Conservation (phyloP, 2,797 vertebrate species). For the Crocidura indochinensis region DNA sequence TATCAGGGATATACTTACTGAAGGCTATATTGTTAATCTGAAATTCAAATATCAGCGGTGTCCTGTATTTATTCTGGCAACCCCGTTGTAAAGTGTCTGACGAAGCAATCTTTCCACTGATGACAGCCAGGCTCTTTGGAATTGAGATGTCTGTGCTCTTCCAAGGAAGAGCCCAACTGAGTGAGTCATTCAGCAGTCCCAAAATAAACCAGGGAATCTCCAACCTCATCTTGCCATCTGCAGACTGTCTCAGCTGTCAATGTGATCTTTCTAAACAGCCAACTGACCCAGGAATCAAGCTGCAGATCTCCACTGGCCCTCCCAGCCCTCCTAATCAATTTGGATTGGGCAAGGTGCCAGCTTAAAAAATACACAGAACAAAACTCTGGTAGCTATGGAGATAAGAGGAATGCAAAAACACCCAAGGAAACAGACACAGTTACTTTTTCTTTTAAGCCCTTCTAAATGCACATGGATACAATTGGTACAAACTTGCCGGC, state of each 20-base stretch:
- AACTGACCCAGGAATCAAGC: conserved; percentile 74
- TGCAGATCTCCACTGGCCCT: conserved; percentile 76
- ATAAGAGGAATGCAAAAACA: conserved; percentile 80
- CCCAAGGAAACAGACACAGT: neutral
- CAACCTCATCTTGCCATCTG: conserved; percentile 87
- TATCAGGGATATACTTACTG: neutral
- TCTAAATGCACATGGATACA: neutral
- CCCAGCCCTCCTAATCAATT: conserved; percentile 79
- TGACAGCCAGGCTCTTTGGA: conserved; percentile 84
- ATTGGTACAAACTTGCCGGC: conserved; percentile 69
- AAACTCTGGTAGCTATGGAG: conserved; percentile 72
- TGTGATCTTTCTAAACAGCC: conserved; percentile 79
- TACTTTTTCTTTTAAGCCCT: conserved; percentile 73
- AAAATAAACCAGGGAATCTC: conserved; percentile 87
- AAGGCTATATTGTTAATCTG: conserved; percentile 14
- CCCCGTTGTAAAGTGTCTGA: conserved; percentile 60
- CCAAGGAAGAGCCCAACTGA: conserved; percentile 83
- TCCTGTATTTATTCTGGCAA: conserved; percentile 63
- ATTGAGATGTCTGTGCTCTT: conserved; percentile 81
- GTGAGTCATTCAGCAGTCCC: conserved; percentile 87
- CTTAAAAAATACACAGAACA: conserved; percentile 65
- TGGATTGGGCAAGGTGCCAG: conserved; percentile 81
- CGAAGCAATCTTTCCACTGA: conserved; percentile 78
- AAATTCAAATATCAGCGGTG: conserved; percentile 25
- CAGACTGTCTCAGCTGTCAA: conserved; percentile 80